Evolutionary conservation across 1,140 invertebrate species (phyloP), one percentile per base, ranked within the genome.

Genomic region (Leucophenga varia): DNA sequence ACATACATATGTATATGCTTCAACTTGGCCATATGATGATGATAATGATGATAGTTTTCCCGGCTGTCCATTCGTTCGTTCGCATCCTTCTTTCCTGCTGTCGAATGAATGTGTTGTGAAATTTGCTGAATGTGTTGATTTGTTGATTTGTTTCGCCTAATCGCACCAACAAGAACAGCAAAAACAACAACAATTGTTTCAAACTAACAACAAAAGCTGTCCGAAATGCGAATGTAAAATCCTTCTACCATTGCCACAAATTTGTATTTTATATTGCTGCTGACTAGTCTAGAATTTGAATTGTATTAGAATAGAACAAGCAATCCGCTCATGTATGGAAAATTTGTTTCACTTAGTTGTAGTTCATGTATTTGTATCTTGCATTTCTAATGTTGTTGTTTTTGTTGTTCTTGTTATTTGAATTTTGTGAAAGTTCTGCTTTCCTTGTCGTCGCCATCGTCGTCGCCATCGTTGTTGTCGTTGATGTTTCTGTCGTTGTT

Each of bases 101-200:
- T n/a, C n/a, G n/a, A n/a, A n/a, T n/a, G n/a, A n/a, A 10, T 25
- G 5, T 25, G 22, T 25, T 25, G 22, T 67, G 63, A 67, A 72
- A 72, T 69, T 65, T 72, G 68, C 69, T 72, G 63, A 72, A 69
- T 72, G 68, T 72, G 64, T 68, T 72, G 68, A 72, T 72, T 72
- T 72, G 68, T 72, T 72, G 68, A 72, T 72, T 72, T 60, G 68
- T 69, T 72, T 72, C 68, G 68, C 64, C 68, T 72, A 72, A 72
- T 72, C 68, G 68, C 69, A 71, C 67, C 61, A 70, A 52, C 61
- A 65, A 61, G 61, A 56, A 36, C 56, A 47, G 20, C 30, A 16
- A 28, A 28, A 54, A 39, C 47, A 35, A 22, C 19, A 43, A 25
- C 31, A 40, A 43, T 14, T 13, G 17, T 31, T 32, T 35, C 1